Conservation (phyloP, 2,113 vertebrate genomes). For the Heptranchias perlo region DNA sequence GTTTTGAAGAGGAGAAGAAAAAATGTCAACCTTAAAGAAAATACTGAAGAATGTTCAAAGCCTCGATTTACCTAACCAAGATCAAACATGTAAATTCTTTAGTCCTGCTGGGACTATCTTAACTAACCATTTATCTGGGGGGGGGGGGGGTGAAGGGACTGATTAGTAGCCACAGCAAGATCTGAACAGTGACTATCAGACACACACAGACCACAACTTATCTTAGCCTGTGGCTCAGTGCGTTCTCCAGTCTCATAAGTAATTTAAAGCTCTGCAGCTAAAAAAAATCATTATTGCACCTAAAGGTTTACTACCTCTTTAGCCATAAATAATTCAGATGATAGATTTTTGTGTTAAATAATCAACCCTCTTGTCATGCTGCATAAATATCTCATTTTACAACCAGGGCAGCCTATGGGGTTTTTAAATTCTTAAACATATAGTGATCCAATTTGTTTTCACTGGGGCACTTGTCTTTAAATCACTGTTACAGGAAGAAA, state of each 20-base stretch:
- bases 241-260: conserved; percentile 13
- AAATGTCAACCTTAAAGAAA: not conserved
- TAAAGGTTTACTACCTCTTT: conserved; percentile 36
- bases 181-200: not conserved
- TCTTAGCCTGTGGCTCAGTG: conserved; percentile 16
- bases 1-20: not conserved
- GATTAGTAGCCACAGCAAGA: conserved; percentile 14
- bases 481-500: not conserved
- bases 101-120: not conserved
- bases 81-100: not conserved
- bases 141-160: not conserved
- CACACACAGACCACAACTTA: not conserved
- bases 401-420: conserved; percentile 28
- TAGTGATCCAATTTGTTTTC: conserved; percentile 29
- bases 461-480: not conserved
- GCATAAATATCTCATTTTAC: conserved; percentile 37
- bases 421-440: conserved; percentile 35
- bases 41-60: not conserved
- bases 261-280: conserved; percentile 20
- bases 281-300: conserved; percentile 34
- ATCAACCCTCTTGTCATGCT: conserved; percentile 31
- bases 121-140: not conserved
- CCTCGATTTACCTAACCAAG: not conserved
- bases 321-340: conserved; percentile 35
- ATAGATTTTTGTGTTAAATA: conserved; percentile 35